Evolutionary conservation across 2,797 vertebrate species (phyloP).

Genomic region (Hippocampus kuda): DNA sequence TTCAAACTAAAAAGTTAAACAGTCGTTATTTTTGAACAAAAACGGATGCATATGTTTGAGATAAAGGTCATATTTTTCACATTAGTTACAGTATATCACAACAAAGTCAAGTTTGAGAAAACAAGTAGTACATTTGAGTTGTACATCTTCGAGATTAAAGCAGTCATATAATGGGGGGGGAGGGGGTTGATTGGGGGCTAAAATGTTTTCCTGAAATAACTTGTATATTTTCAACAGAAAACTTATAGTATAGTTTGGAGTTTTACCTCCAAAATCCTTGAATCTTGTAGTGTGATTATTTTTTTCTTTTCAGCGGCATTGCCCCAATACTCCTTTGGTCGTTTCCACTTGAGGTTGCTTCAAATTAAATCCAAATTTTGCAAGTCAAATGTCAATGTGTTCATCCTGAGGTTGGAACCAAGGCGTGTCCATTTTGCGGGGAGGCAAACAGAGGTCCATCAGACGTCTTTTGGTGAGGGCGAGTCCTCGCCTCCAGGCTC

Average conservation of each 20-base stretch:
- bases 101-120: neutral
- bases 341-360: neutral
- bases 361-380: constrained; percentile 13
- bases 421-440: constrained; percentile 24
- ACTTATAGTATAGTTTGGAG: neutral
- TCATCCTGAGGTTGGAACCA: constrained; percentile 72
- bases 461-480: constrained; percentile 26
- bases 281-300: neutral
- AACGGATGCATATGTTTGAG: neutral
- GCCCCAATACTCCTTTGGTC: neutral
- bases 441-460: constrained; percentile 34
- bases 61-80: neutral
- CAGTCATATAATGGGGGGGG: too few species aligned
- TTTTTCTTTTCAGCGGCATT: neutral
- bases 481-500: constrained; percentile 20
- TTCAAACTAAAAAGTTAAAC: too few species aligned
- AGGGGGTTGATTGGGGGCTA: too few species aligned
- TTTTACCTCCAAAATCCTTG: neutral
- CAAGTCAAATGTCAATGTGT: constrained; percentile 59
- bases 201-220: neutral
- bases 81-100: too few species aligned
- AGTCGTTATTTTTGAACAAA: too few species aligned
- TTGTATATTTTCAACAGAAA: neutral
- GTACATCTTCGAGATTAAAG: neutral
- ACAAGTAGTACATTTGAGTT: neutral